These are phyloP conservation scores for Leuciscus idus DNA, from an alignment of 2,113 vertebrate genomes.

Conservation along the genomic window DNA sequence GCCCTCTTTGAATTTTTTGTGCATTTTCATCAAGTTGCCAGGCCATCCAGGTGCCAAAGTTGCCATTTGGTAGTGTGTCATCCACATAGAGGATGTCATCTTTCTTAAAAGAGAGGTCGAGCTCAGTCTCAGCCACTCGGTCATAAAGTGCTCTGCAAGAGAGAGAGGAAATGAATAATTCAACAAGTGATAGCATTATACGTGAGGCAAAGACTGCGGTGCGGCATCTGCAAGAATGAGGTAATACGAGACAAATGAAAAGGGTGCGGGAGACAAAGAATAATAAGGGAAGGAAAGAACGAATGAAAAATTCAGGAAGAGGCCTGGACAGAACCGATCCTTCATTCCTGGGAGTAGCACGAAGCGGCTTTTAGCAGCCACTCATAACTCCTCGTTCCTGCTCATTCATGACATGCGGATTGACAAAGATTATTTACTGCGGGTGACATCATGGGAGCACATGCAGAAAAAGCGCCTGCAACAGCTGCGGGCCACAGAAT, in stretches of 20 bases:
- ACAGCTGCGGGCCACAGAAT: conserved; percentile 66
- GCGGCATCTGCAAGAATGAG: conserved; percentile 8
- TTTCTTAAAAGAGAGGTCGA: conserved; percentile 96
- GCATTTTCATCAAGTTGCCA: conserved; percentile 98
- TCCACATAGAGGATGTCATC: conserved; percentile 97
- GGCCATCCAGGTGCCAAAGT: conserved; percentile 96
- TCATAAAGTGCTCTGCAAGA: conserved; percentile 92
- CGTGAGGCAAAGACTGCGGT: conserved; percentile 25
- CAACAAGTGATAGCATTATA: conserved; percentile 51
- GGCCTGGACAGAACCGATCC: not conserved
- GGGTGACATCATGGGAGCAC: conserved; percentile 69
- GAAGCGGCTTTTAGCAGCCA: conserved; percentile 42
- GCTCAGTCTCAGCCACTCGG: conserved; percentile 87
- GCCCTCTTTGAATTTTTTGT: conserved; percentile 94
- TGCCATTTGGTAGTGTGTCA: conserved; percentile 93
- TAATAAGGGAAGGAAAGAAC: conserved; percentile 16
- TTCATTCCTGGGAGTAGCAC: conserved; percentile 2
- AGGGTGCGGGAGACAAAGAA: conserved; percentile 19
- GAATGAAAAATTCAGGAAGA: conserved; percentile 34
- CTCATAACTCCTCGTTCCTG: conserved; percentile 54
- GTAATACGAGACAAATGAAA: conserved; percentile 17
- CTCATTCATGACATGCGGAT: conserved; percentile 59
- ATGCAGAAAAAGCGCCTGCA: conserved; percentile 68
- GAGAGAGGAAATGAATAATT: conserved; percentile 47
- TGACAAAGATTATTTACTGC: conserved; percentile 68